Conservation (phyloP, 2,113 vertebrate genomes). For the Potamarius usumacintae region DNA sequence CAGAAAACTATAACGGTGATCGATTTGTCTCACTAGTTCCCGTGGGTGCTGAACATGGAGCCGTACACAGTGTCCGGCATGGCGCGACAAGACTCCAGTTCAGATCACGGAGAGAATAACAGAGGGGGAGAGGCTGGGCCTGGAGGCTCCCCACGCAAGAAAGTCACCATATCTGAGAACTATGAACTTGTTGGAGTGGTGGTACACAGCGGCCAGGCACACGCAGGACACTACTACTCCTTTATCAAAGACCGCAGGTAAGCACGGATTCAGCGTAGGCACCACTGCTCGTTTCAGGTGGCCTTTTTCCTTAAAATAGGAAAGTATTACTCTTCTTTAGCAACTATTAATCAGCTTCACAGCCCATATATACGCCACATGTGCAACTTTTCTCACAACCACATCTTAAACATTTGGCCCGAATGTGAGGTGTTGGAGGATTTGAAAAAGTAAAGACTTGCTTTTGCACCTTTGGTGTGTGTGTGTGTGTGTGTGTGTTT, state of each 20-base stretch:
- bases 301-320: background rate
- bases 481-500: background rate
- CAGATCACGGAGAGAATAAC: constrained; percentile 84
- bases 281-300: background rate
- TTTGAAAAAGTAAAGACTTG: background rate
- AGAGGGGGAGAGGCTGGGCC: constrained; percentile 79
- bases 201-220: constrained; percentile 96
- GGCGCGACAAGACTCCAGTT: constrained; percentile 93
- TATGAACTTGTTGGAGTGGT: constrained; percentile 97
- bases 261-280: constrained; percentile 36
- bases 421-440: background rate
- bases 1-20: background rate
- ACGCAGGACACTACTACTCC: constrained; percentile 97
- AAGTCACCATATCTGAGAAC: constrained; percentile 96
- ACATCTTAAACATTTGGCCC: constrained; percentile 14
- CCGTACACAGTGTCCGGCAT: constrained; percentile 97
- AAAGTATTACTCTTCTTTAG: background rate
- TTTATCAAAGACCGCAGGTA: constrained; percentile 98
- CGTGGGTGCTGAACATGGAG: constrained; percentile 99
- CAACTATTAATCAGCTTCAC: background rate
- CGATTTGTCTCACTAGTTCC: constrained; percentile 77
- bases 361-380: background rate
- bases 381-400: background rate
- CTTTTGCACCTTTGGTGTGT: background rate
- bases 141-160: constrained; percentile 92